Evolutionary conservation across 2,113 vertebrate species (phyloP), one percentile per base, ranked within the genome.

Genomic region (Orcinus orca): DNA sequence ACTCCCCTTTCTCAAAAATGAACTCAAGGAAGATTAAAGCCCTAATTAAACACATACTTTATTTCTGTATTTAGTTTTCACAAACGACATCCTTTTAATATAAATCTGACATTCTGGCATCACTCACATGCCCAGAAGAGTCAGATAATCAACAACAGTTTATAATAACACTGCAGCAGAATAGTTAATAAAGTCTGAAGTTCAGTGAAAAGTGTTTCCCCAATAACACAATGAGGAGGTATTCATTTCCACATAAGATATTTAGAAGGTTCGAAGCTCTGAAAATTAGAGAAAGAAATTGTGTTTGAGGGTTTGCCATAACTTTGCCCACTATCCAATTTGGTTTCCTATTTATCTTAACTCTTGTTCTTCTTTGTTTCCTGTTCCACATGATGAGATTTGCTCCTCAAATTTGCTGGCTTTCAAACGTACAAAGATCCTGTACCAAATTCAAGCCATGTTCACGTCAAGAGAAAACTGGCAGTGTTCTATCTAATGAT

Each of bases 31-130:
- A 98, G 97, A 98, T 98, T 98, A 98, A 98, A 98, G 97, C 96
- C 97, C 97, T 98, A 99, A 99, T 98, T 99, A 98, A 99, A 98
- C 95, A 98, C 98, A 98, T 98, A 98, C 97, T 98, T 98, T 98
- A 98, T 98, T 98, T 98, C 98, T 98, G 98, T 97, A 97, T 98
- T 98, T 98, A 98, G 98, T 96, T 98, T 98, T 98, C 98, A 98
- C 98, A 98, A 98, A 98, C 44, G 67, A 97, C 92, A 98, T 98
- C 96, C 93, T 98, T 98, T 98, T 98, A 98, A 98, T 98, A 93
- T 98, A 98, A 99, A 98, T 98, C 98, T 9, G 97, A 98, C 98
- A 98, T 98, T 97, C 97, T 98, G 97, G 97, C 97, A 96, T 98
- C 97, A 88, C 90, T 98, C 73, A 94, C 92, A 97, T 98, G 97